Conservation (phyloP, 2,797 vertebrate species). For the Zenarchopterus dispar region DNA sequence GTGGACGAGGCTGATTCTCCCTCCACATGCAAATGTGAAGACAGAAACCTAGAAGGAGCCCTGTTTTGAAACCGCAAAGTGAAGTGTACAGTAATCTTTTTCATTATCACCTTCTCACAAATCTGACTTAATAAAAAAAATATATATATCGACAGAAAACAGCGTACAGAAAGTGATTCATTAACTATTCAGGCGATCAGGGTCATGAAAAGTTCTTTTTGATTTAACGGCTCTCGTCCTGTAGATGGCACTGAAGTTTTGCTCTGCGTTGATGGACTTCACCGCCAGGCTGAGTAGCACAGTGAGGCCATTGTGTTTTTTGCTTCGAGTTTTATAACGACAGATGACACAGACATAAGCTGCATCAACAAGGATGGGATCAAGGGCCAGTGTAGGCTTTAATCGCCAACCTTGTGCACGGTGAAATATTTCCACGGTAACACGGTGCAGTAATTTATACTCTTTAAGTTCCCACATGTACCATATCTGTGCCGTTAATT, state of each 20-base stretch:
- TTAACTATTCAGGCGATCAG: conserved; percentile 64
- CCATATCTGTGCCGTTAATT: neutral
- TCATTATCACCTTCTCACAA: conserved; percentile 29
- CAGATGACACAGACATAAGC: conserved; percentile 11
- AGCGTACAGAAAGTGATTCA: conserved; percentile 48
- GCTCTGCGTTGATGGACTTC: conserved; percentile 3
- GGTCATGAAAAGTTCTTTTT: conserved; percentile 78
- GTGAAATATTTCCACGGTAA: neutral
- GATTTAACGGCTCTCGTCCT: conserved; percentile 51
- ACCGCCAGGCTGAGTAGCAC: neutral
- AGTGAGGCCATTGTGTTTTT: neutral
- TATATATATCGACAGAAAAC: conserved; percentile 25
- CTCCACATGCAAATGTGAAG: conserved; percentile 36
- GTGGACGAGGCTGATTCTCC: conserved; percentile 56
- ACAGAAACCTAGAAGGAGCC: conserved; percentile 30
- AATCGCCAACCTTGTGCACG: neutral
- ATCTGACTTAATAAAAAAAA: conserved; percentile 21
- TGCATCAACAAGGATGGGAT: neutral
- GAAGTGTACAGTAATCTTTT: conserved; percentile 38
- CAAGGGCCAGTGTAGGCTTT: conserved; percentile 1
- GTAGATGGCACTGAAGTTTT: conserved; percentile 74
- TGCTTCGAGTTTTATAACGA: neutral
- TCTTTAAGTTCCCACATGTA: neutral
- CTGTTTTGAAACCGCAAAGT: conserved; percentile 32
- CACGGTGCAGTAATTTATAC: neutral